Conservation (phyloP, 2,888 invertebrate species). For the Ochlodes sylvanus region DNA sequence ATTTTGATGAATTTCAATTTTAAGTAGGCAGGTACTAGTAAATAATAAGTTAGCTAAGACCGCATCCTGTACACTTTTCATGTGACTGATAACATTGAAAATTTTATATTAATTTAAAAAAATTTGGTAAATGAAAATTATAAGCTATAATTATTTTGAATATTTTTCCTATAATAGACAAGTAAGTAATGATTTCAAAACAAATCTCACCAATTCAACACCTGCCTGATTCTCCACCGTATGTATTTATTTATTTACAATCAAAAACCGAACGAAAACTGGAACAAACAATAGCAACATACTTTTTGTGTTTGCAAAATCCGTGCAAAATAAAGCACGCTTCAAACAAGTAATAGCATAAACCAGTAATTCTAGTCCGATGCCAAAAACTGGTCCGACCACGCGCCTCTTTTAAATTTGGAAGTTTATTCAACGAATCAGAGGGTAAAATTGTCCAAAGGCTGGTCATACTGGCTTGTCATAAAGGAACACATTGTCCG, state of each 20-base stretch:
- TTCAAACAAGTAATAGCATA: constrained; percentile 43
- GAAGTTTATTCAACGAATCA: constrained; percentile 52
- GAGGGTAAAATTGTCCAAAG: constrained; percentile 49
- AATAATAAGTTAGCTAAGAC: too few species aligned
- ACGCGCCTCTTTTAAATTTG: constrained; percentile 76
- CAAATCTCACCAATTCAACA: constrained; percentile 14
- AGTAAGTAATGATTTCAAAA: not conserved
- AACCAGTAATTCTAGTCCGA: constrained; percentile 75
- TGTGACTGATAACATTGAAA: too few species aligned
- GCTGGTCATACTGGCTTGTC: constrained; percentile 60
- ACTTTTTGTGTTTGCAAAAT: constrained; percentile 72
- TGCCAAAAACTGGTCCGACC: constrained; percentile 66
- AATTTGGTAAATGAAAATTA: too few species aligned
- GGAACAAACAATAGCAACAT: constrained; percentile 65
- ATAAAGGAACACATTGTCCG: constrained; percentile 65
- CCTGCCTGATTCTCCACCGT: constrained; percentile 16
- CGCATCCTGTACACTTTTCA: too few species aligned
- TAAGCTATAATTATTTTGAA: too few species aligned
- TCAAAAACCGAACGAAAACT: constrained; percentile 63
- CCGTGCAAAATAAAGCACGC: constrained; percentile 63
- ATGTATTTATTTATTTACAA: constrained; percentile 55
- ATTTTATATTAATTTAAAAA: too few species aligned
- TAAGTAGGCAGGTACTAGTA: too few species aligned
- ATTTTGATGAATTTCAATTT: too few species aligned
- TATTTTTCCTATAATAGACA: too few species aligned